Percentiles rank a stretch among this genome's conserved stretches.
Conservation (phyloP, 2,797 vertebrate genomes). For the Merluccius polli region DNA sequence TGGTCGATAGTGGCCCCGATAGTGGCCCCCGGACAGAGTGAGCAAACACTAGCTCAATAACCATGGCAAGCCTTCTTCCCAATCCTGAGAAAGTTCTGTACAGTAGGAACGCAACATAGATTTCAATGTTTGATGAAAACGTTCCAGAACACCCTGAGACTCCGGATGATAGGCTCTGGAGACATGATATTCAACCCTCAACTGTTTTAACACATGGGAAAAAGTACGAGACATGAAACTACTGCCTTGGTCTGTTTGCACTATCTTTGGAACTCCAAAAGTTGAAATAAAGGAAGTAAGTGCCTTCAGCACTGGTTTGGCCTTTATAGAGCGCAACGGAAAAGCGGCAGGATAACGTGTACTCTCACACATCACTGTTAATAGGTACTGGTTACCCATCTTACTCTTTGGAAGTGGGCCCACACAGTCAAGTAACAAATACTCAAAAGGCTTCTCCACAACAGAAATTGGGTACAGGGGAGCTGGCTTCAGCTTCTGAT, state of each 20-base stretch:
- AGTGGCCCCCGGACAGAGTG: too few relatives aligned
- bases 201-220: neutral
- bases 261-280: too few relatives aligned
- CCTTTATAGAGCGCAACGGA: too few relatives aligned
- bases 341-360: too few relatives aligned
- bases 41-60: neutral
- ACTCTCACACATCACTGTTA: too few relatives aligned
- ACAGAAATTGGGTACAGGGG: too few relatives aligned
- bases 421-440: neutral
- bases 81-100: neutral
- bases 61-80: neutral
- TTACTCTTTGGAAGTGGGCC: neutral
- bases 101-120: neutral
- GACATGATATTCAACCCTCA: neutral
- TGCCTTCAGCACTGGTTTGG: too few relatives aligned
- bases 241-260: too few relatives aligned
- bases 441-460: too few relatives aligned
- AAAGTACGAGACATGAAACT: neutral
- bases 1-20: slow-evolving; percentile 1
- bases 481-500: neutral
- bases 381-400: too few relatives aligned
- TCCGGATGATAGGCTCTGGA: neutral
- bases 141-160: neutral
- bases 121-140: too few relatives aligned
- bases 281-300: neutral